Conservation (phyloP, 2,888 invertebrate species). For the Synanthedon tipuliformis region DNA sequence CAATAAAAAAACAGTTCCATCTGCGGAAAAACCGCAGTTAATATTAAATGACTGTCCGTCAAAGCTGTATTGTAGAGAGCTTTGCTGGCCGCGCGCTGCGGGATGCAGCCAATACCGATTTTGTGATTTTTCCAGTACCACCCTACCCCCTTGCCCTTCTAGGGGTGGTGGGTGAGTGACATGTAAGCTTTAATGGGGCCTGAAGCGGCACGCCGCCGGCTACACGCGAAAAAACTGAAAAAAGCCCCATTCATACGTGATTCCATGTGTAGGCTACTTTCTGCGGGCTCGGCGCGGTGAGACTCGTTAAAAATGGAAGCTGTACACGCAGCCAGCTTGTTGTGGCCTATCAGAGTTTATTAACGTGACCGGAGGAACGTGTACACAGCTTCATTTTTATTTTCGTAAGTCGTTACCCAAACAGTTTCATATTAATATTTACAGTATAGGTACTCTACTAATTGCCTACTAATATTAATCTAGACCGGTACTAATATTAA, state of each 20-base stretch:
- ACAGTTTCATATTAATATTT: no score
- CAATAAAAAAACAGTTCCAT: constrained; percentile 68
- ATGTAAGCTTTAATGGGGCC: constrained; percentile 68
- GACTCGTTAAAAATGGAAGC: constrained; percentile 67
- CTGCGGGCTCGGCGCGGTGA: constrained; percentile 58
- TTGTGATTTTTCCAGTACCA: constrained; percentile 54
- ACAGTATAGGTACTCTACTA: no score
- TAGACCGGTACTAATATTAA: no score
- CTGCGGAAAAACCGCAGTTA: constrained; percentile 68
- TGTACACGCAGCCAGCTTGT: constrained; percentile 55
- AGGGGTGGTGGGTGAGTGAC: constrained; percentile 50
- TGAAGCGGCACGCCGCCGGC: constrained; percentile 53
- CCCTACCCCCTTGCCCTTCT: constrained; percentile 15
- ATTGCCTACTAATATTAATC: no score
- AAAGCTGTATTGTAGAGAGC: constrained; percentile 62
- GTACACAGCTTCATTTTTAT: background rate
- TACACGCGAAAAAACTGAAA: constrained; percentile 65
- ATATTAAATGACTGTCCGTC: constrained; percentile 70
- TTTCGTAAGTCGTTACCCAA: background rate
- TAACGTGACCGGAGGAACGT: constrained; percentile 37
- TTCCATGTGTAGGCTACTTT: constrained; percentile 69
- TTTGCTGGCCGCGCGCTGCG: constrained; percentile 45
- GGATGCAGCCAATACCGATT: constrained; percentile 63
- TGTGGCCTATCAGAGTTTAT: constrained; percentile 63
- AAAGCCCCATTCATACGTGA: constrained; percentile 67